phyloP scores from a whole-genome alignment of 1,140 invertebrate species.

The Dendrolimus kikuchii region DNA sequence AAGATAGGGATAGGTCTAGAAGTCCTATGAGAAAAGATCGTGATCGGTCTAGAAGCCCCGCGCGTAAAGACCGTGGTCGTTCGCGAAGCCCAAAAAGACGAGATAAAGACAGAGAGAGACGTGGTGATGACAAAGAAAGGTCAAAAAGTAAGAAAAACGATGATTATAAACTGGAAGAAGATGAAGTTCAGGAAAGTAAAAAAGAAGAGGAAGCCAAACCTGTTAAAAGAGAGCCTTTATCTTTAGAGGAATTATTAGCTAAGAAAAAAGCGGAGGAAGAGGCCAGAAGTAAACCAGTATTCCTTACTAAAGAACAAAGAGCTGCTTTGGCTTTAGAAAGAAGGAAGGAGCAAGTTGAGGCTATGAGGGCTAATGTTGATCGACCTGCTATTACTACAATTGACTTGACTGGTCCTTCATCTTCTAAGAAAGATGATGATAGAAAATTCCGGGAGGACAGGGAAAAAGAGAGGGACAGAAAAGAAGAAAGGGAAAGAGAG shows the following conservation, averaged over 20 bases:
- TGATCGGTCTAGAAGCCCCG: constrained; percentile 30
- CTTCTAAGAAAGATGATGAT: constrained; percentile 59
- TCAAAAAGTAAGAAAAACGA: constrained; percentile 68
- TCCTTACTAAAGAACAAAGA: constrained; percentile 96
- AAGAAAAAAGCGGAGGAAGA: constrained; percentile 98
- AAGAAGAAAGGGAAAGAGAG: constrained; percentile 51
- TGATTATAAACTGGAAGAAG: constrained; percentile 52
- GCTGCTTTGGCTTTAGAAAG: constrained; percentile 90
- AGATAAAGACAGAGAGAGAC: constrained; percentile 53
- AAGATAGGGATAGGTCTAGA: constrained; percentile 34
- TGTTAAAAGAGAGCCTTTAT: constrained; percentile 90
- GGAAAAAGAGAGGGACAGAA: constrained; percentile 43
- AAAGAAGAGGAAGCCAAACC: constrained; percentile 56
- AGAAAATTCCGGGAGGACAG: constrained; percentile 53
- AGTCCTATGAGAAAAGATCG: constrained; percentile 23
- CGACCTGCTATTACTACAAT: constrained; percentile 58
- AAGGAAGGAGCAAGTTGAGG: constrained; percentile 89
- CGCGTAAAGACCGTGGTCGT: constrained; percentile 35
- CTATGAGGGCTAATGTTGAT: constrained; percentile 67
- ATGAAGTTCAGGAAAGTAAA: constrained; percentile 44
- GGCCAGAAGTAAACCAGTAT: constrained; percentile 94
- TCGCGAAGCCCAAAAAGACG: constrained; percentile 53
- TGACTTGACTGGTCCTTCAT: constrained; percentile 53
- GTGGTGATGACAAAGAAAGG: constrained; percentile 55
- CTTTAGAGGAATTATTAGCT: constrained; percentile 94